These are phyloP conservation scores for Yoshiicerus persimilis DNA, from an alignment of 1,140 invertebrate genomes.

Conservation along the genomic window DNA sequence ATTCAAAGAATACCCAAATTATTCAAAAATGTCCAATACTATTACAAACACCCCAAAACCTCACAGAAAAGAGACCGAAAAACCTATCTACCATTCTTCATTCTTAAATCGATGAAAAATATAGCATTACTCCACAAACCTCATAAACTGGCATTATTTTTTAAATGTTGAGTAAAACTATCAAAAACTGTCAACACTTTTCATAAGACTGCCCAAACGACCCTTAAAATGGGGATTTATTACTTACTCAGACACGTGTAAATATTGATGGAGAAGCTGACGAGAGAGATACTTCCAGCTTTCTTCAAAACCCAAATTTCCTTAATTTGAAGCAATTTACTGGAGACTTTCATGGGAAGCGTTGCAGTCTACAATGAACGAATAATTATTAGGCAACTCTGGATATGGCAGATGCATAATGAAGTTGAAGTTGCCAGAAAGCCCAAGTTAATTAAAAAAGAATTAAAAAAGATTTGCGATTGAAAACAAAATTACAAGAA, in stretches of 20 bases:
- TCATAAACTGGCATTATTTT: too few relatives aligned
- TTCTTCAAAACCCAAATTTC: conserved; percentile 28
- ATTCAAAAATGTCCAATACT: too few relatives aligned
- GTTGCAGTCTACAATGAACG: conserved; percentile 30
- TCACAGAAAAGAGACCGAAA: too few relatives aligned
- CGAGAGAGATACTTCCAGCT: conserved; percentile 31
- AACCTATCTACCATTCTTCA: too few relatives aligned
- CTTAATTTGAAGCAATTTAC: conserved; percentile 36
- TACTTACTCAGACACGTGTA: conserved; percentile 45
- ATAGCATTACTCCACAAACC: too few relatives aligned
- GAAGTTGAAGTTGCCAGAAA: background rate
- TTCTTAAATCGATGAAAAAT: too few relatives aligned
- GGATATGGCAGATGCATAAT: too few relatives aligned
- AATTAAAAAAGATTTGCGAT: background rate
- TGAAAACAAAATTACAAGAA: conserved; percentile 25
- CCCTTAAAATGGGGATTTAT: background rate
- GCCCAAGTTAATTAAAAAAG: background rate
- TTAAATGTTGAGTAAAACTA: background rate
- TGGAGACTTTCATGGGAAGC: conserved; percentile 39
- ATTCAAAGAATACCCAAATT: background rate
- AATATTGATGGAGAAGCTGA: conserved; percentile 37
- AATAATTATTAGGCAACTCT: too few relatives aligned
- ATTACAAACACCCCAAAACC: too few relatives aligned
- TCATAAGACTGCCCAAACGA: background rate
- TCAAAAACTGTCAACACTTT: background rate